These are phyloP conservation scores for Centrocercus urophasianus DNA, from an alignment of 2,113 vertebrate genomes.

Conservation along the genomic window DNA sequence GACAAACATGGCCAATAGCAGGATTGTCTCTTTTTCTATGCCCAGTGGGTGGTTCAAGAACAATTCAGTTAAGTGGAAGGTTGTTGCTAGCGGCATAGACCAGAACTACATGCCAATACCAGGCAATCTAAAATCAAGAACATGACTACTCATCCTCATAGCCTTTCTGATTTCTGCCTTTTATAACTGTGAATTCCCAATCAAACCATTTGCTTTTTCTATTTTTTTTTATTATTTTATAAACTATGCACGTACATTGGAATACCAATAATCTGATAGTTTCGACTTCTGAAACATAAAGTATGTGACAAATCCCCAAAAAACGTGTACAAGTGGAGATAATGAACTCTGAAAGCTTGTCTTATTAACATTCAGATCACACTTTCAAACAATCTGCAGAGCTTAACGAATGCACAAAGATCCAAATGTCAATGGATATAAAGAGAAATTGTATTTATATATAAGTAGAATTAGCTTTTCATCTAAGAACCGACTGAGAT, in stretches of 20 bases:
- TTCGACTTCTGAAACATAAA: neutral
- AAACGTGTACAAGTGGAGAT: neutral
- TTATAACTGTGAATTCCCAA: neutral
- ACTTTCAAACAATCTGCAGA: constrained; percentile 59
- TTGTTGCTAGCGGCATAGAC: neutral
- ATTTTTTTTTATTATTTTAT: neutral
- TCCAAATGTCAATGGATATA: constrained; percentile 59
- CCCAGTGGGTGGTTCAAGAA: neutral
- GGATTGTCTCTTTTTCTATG: neutral
- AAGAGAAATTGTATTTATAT: constrained; percentile 66
- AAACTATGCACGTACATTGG: neutral
- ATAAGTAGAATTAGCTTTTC: constrained; percentile 21
- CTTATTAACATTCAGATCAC: constrained; percentile 56
- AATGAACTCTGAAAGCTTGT: constrained; percentile 49
- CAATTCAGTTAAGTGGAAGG: neutral
- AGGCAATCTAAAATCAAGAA: neutral
- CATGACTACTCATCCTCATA: neutral
- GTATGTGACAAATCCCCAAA: neutral
- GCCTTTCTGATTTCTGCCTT: neutral
- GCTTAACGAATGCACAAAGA: constrained; percentile 60
- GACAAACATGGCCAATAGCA: neutral
- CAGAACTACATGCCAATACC: neutral
- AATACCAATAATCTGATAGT: neutral
- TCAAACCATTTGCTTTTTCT: neutral
- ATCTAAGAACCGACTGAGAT: constrained; percentile 29